A percentile compares a stretch with the other conserved stretches of the same genome.
phyloP scores from a whole-genome alignment of 2,113 vertebrate genomes.

The Holacanthus passer region DNA sequence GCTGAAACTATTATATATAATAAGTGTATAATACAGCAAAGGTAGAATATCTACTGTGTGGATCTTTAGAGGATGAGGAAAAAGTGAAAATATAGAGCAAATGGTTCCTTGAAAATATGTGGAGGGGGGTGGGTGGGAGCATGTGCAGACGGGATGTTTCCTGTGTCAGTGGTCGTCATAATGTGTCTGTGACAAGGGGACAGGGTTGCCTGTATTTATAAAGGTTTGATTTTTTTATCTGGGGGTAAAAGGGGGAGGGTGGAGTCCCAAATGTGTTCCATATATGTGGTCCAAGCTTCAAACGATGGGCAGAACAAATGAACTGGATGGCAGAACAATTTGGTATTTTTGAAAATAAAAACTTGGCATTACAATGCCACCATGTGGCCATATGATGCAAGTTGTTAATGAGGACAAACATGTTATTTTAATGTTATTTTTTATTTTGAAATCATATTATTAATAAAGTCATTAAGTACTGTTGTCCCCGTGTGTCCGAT shows the following conservation, averaged over 20 bases:
- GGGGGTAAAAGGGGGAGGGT: neutral
- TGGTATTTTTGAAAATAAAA: conserved; percentile 78
- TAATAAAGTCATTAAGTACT: conserved; percentile 89
- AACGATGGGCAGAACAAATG: conserved; percentile 68
- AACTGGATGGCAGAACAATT: conserved; percentile 81
- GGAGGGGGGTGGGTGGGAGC: conserved; percentile 33
- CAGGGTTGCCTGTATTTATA: conserved; percentile 81
- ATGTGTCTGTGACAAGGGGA: conserved; percentile 78
- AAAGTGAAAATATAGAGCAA: conserved; percentile 43
- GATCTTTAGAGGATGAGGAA: conserved; percentile 69
- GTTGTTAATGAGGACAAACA: conserved; percentile 81
- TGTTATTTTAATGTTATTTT: conserved; percentile 86
- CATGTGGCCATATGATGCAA: conserved; percentile 87
- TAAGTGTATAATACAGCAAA: conserved; percentile 75
- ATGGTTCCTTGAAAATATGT: conserved; percentile 60
- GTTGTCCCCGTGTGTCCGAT: conserved; percentile 62
- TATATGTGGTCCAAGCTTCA: conserved; percentile 68
- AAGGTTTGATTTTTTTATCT: conserved; percentile 50
- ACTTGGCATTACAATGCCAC: conserved; percentile 86
- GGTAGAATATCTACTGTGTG: conserved; percentile 80
- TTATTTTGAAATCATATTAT: conserved; percentile 87
- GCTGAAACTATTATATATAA: conserved; percentile 71
- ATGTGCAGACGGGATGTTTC: conserved; percentile 71
- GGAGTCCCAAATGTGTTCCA: conserved; percentile 57
- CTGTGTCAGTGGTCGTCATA: conserved; percentile 79